phyloP scores from a whole-genome alignment of 2,888 invertebrate species.

The Cordylochernes scorpioides region DNA sequence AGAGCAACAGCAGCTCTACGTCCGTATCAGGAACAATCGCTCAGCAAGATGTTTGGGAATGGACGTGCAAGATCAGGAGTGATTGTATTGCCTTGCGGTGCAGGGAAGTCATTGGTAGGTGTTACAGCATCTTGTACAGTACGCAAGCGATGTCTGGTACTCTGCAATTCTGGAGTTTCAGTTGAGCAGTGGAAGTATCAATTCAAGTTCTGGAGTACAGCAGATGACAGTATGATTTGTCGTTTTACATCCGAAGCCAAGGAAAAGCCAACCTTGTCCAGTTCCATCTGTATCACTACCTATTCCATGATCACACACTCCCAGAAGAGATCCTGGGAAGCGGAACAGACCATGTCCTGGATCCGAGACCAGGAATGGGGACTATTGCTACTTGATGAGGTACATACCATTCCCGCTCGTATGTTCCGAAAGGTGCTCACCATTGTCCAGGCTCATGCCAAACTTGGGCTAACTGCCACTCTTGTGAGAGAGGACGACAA shows the following conservation, averaged over 20 bases:
- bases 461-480: constrained; percentile 85
- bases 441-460: constrained; percentile 91
- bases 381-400: constrained; percentile 85
- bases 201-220: constrained; percentile 98
- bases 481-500: constrained; percentile 94
- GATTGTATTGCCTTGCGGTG: constrained; percentile 83
- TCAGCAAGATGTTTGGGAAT: constrained; percentile 98
- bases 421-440: constrained; percentile 96
- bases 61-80: constrained; percentile 73
- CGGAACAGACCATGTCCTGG: constrained; percentile 98
- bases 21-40: constrained; percentile 94
- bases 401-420: constrained; percentile 97
- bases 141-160: constrained; percentile 68
- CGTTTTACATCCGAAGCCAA: constrained; percentile 95
- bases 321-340: constrained; percentile 90
- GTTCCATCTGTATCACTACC: constrained; percentile 73
- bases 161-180: constrained; percentile 90
- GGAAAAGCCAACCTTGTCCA: constrained; percentile 82
- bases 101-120: constrained; percentile 63
- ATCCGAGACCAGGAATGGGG: constrained; percentile 97
- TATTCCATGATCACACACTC: constrained; percentile 99
- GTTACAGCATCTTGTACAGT: constrained; percentile 99
- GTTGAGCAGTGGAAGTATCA: constrained; percentile 99
- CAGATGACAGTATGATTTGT: constrained; percentile 92
- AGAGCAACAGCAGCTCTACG: constrained; percentile 77